Percentiles rank a stretch among this genome's conserved stretches.
Evolutionary conservation across 2,888 invertebrate genomes (phyloP).

Genomic region (Dicycla oo): DNA sequence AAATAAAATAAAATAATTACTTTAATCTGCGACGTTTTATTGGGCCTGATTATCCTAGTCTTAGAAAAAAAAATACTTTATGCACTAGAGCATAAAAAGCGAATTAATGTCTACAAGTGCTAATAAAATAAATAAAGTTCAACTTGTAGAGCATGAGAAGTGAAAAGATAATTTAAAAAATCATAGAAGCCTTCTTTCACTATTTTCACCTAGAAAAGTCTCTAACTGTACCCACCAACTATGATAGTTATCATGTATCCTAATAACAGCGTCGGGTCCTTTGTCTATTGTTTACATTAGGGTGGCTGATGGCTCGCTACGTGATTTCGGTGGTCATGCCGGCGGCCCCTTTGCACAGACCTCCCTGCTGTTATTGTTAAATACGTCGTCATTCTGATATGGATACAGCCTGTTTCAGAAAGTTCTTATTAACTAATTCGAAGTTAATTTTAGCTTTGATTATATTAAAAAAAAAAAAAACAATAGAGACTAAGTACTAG

Average conservation of each 20-base stretch:
- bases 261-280: slow-evolving; percentile 85
- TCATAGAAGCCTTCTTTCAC: not conserved
- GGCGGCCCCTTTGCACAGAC: slow-evolving; percentile 87
- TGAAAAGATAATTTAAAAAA: too few species aligned
- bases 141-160: too few species aligned
- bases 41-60: too few species aligned
- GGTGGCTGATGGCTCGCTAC: slow-evolving; percentile 84
- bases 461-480: not conserved
- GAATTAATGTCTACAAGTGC: too few species aligned
- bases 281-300: slow-evolving; percentile 90
- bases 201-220: slow-evolving; percentile 4
- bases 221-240: slow-evolving; percentile 60
- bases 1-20: too few species aligned
- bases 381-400: slow-evolving; percentile 80
- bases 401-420: slow-evolving; percentile 74
- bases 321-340: slow-evolving; percentile 88
- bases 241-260: slow-evolving; percentile 81
- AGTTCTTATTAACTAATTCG: slow-evolving; percentile 13
- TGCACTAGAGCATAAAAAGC: too few species aligned
- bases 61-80: too few species aligned
- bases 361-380: slow-evolving; percentile 87
- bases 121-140: too few species aligned
- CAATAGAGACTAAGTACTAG: too few species aligned
- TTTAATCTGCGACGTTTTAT: too few species aligned
- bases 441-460: accelerated